Conservation (phyloP, 2,113 vertebrate species). For the Benitochromis conjunctus region DNA sequence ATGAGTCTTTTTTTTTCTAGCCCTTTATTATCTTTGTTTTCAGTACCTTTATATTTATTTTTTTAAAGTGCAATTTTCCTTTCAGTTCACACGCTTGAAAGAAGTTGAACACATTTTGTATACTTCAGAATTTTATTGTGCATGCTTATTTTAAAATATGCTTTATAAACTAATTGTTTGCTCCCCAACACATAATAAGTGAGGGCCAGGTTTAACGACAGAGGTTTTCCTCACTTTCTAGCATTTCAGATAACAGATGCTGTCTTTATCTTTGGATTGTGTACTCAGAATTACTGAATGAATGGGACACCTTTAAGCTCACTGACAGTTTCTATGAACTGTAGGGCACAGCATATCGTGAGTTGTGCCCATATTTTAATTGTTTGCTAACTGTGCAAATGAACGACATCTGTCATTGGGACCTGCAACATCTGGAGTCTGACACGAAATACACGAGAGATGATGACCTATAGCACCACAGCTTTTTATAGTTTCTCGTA, state of each 20-base stretch:
- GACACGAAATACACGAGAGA: background rate
- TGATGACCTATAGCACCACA: constrained; percentile 1
- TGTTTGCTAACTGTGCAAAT: constrained; percentile 8
- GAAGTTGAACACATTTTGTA: background rate
- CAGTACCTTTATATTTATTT: background rate
- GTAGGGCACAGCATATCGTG: background rate
- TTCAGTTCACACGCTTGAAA: background rate
- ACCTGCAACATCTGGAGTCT: constrained; percentile 25
- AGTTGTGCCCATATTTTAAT: constrained; percentile 9
- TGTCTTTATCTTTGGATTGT: background rate
- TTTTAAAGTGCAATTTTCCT: background rate
- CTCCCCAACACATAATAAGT: background rate
- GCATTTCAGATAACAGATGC: background rate
- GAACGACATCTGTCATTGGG: constrained; percentile 29
- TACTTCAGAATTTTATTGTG: background rate
- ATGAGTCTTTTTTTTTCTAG: background rate
- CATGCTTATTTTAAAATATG: background rate
- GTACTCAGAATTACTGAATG: background rate
- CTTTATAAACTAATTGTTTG: background rate
- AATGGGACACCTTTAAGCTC: background rate
- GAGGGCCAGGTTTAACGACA: background rate
- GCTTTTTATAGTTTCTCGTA: constrained; percentile 24
- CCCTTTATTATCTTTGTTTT: background rate
- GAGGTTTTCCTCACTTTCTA: background rate
- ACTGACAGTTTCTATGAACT: background rate